Percentiles rank a stretch among this genome's conserved stretches.
These are phyloP conservation scores for Lepidocyrtinus sp. DNA, from an alignment of 2,888 invertebrate species.

Conservation along the genomic window DNA sequence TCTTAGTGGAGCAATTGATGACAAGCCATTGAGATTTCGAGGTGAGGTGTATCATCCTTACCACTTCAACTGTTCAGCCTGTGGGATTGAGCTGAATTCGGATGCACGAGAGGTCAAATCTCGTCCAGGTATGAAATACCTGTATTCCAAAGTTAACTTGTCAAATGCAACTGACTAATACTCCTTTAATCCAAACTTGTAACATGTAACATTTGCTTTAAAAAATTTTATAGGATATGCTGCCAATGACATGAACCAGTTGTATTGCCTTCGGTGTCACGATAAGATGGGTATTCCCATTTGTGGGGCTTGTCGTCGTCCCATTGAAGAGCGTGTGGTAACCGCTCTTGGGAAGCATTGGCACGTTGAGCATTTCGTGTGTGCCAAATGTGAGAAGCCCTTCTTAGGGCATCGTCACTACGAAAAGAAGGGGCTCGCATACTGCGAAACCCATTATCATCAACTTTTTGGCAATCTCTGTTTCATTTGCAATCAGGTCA, in stretches of 20 bases:
- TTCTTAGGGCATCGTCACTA: constrained; percentile 99
- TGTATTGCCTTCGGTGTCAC: constrained; percentile 98
- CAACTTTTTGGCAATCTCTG: constrained; percentile 99
- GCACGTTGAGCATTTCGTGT: constrained; percentile 99
- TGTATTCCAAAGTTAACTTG: too few relatives aligned
- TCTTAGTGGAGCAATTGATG: constrained; percentile 89
- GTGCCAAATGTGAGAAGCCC: constrained; percentile 99
- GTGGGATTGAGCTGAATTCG: constrained; percentile 92
- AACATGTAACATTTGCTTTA: too few relatives aligned
- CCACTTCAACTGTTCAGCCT: constrained; percentile 97
- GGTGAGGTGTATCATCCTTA: constrained; percentile 99
- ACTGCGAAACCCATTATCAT: constrained; percentile 99
- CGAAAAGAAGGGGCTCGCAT: constrained; percentile 98
- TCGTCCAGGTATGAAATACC: too few relatives aligned
- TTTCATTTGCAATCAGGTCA: constrained; percentile 98
- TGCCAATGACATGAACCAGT: constrained; percentile 93
- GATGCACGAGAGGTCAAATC: constrained; percentile 97
- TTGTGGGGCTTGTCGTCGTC: constrained; percentile 98
- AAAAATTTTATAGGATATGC: too few relatives aligned
- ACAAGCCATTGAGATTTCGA: constrained; percentile 90
- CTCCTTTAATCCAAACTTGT: too few relatives aligned
- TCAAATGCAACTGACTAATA: too few relatives aligned
- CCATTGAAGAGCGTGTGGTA: constrained; percentile 98
- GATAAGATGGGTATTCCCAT: constrained; percentile 99
- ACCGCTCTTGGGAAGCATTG: constrained; percentile 98